Evolutionary conservation across 2,797 vertebrate species (phyloP).

Genomic region (Gymnocypris eckloni): DNA sequence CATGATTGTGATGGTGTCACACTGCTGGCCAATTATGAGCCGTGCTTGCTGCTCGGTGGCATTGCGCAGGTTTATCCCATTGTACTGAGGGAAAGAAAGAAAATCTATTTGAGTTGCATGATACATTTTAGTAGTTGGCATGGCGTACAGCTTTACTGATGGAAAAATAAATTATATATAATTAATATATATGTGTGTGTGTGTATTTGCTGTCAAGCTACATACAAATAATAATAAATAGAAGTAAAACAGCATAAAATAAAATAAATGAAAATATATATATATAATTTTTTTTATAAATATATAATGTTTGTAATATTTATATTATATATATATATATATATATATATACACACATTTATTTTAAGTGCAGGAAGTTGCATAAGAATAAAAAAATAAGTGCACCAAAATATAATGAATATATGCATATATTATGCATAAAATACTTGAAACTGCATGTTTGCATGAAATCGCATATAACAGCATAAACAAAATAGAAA

Average conservation of each 20-base stretch:
- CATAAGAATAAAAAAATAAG: background rate
- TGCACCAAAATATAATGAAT: no score
- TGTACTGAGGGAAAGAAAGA: slow-evolving; percentile 80
- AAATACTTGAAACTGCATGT: no score
- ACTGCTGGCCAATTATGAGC: slow-evolving; percentile 97
- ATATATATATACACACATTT: no score
- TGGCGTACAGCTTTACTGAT: background rate
- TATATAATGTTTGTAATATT: no score
- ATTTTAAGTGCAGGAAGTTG: no score
- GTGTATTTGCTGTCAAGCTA: background rate
- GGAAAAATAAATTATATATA: background rate
- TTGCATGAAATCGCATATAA: background rate
- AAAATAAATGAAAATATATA: background rate
- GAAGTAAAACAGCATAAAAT: background rate
- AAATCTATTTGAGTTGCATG: background rate
- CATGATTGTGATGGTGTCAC: slow-evolving; percentile 96
- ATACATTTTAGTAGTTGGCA: background rate
- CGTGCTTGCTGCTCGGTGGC: slow-evolving; percentile 98
- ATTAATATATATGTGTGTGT: no score
- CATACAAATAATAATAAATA: background rate
- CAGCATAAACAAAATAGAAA: background rate
- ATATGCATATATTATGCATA: background rate
- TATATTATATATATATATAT: no score
- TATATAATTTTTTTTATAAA: no score
- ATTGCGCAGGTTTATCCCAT: slow-evolving; percentile 96